Base-by-base conservation (phyloP, 2,888 invertebrate genomes). In the Sphaeridia pumilis region DNA sequence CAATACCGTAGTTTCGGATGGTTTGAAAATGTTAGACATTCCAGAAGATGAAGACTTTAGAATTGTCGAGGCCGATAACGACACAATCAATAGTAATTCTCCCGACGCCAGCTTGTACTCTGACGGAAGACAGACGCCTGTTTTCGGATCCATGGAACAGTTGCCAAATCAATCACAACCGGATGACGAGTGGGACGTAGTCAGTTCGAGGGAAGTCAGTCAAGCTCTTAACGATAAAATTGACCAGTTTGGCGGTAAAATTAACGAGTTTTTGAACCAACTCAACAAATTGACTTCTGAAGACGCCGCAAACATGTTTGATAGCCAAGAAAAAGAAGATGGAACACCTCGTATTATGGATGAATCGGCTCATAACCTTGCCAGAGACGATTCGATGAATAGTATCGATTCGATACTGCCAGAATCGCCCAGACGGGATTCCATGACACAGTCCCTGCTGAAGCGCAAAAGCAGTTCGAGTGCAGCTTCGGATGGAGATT, bases 231-330 rank as follows among this genome's bases (percentile, higher is more conserved):
- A 46, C 38, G 52, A 52, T n/a, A 46, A 46, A 31, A 52, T 52
- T 46, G 46, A 52, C 41, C 28, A 46, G 27, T 52, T 52, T 46
- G 52, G 52, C 26, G 52, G 52, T 10, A 52, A 52, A 46, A 52
- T 52, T 17, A 52, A 41, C 46, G 52, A 52, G 42, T 52, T 52
- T 24, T 38, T 52, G 10, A 46, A 52, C 42, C 38, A 52, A 21
- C 46, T 52, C 2, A 52, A 52, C 17, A 52, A 52, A 47, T 31
- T 52, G 2, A 52, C 52, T 1, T 12, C 28, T 12, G 52, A 46
- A 21, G 46, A 49, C 28, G 27, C 35, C 10, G 41, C 28, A 4
- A 41, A 35, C 27, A 38, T 49, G n/a, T 49, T 49, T 17, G 41
- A 49, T 25, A 26, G 41, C 20, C 22, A 38, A 14, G 49, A 41